Base-by-base conservation (phyloP, 1,140 invertebrate genomes). In the Drosophila bocqueti region DNA sequence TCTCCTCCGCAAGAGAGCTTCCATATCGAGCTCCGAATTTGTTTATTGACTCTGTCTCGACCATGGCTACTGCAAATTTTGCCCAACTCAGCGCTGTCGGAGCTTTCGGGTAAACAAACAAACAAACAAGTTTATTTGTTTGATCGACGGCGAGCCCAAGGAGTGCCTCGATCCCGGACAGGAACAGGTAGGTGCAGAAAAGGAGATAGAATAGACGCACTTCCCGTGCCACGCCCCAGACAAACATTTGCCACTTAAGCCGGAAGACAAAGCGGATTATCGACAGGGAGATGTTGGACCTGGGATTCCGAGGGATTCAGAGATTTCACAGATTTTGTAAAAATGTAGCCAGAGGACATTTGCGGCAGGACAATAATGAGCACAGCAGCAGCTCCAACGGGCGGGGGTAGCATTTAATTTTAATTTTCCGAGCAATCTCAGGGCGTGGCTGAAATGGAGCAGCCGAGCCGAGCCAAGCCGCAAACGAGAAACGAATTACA, bases 171-270 rank as follows among this genome's bases (percentile, higher is more conserved):
- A 50, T 43, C n/a, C 18, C 16, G 29, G 38, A 47, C 45, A 29
- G 45, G 38, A 59, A 73, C 71, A 74, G 71, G 71, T 69, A 69
- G 46, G 6, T 16, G 29, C 15, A 49, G 5, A 62, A 13, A 34
- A n/a, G 11, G 21, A 57, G 4, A 40, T 55, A 24, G 45, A 40
- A 52, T 54, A 38, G 67, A 60, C 72, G 76, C 81, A 86, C 81
- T 90, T 89, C 84, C 84, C 83, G 84, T 90, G 85, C 81, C 81
- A 89, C 84, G 84, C 84, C 71, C 84, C 81, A 71, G 61, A 34
- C 61, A 84, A 84, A 52, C 72, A 83, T 80, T 83, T 76, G 66
- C 34, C 61, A 63, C 63, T 89, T 81, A 87, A 89, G 77, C 84
- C 71, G 80, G 36, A 76, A 61, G 50, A 69, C 50, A 76, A 87